phyloP scores from a whole-genome alignment of 92 coral and sea anemone genomes.

The Plumapathes pennacea region DNA sequence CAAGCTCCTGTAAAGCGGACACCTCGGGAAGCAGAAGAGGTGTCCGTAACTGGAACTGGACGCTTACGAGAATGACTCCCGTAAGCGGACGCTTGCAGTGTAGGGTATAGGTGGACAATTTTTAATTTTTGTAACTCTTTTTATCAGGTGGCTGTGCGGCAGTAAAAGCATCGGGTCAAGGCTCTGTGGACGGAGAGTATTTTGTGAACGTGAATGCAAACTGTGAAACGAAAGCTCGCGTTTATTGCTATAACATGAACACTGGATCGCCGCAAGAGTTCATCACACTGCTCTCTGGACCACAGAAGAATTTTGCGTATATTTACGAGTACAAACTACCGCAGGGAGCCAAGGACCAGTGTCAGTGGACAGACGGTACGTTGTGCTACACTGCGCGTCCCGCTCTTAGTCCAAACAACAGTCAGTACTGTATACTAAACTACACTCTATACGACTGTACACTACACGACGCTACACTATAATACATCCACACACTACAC shows the following conservation, averaged over 20 bases:
- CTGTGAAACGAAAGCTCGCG: constrained; percentile 65
- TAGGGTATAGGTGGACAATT: too few species aligned
- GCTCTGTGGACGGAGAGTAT: constrained; percentile 64
- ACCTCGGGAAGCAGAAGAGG: too few species aligned
- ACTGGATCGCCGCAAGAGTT: constrained; percentile 68
- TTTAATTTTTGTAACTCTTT: background rate
- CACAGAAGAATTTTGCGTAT: constrained; percentile 59
- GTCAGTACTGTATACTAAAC: too few species aligned
- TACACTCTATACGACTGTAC: too few species aligned
- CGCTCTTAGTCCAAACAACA: too few species aligned
- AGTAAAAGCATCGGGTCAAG: constrained; percentile 56
- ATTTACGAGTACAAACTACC: constrained; percentile 74
- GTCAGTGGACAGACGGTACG: constrained; percentile 46
- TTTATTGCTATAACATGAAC: constrained; percentile 76
- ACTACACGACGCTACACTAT: background rate
- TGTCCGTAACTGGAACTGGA: too few species aligned
- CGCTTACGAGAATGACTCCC: too few species aligned
- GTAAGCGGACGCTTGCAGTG: too few species aligned
- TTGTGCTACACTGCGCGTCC: too few species aligned
- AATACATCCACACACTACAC: background rate
- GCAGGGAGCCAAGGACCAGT: constrained; percentile 35
- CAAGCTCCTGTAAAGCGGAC: too few species aligned
- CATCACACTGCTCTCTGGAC: constrained; percentile 66
- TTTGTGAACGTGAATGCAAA: constrained; percentile 53
- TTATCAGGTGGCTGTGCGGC: constrained; percentile 71